Percentiles rank a stretch among this genome's conserved stretches.
Evolutionary conservation across 2,888 invertebrate genomes (phyloP).

Genomic region (Epistrophe grossulariae): DNA sequence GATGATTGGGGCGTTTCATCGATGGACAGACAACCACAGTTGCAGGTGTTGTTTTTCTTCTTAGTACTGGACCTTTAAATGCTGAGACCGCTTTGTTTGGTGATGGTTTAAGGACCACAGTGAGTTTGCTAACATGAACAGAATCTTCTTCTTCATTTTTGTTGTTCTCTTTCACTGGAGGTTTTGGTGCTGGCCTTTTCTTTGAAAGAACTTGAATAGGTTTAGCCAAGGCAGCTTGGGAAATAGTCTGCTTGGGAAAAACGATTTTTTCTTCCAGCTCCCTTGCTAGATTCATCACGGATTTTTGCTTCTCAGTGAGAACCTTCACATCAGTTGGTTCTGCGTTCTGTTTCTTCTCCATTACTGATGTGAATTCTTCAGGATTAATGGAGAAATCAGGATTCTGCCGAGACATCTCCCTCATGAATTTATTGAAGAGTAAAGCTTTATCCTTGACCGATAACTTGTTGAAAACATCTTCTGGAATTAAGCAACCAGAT

Average conservation of each 20-base stretch:
- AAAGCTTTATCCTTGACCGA: conserved; percentile 82
- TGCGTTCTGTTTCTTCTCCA: not conserved
- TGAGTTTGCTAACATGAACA: conserved; percentile 42
- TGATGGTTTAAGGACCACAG: conserved; percentile 75
- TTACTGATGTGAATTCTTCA: conserved; percentile 16
- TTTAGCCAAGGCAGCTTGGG: conserved; percentile 22
- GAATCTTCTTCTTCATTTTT: not conserved
- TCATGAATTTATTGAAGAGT: conserved; percentile 80
- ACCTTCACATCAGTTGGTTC: conserved; percentile 77
- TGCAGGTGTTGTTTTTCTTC: conserved; percentile 8
- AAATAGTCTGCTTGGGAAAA: conserved; percentile 47
- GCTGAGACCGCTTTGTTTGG: conserved; percentile 19
- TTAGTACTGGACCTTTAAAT: not conserved
- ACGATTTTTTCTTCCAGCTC: conserved; percentile 78
- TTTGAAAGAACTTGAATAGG: conserved; percentile 18
- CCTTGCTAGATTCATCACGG: conserved; percentile 79
- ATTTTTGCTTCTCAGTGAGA: conserved; percentile 78
- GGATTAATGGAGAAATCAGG: conserved; percentile 79
- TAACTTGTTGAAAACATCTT: conserved; percentile 80
- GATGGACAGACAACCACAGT: conserved; percentile 71
- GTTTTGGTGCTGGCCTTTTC: conserved; percentile 32
- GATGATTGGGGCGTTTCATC: conserved; percentile 76
- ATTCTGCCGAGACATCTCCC: conserved; percentile 79
- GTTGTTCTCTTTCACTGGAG: not conserved
- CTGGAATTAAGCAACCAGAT: conserved; percentile 79